These are phyloP conservation scores for Calliphora vicina DNA, from an alignment of 1,140 invertebrate species.

Conservation along the genomic window DNA sequence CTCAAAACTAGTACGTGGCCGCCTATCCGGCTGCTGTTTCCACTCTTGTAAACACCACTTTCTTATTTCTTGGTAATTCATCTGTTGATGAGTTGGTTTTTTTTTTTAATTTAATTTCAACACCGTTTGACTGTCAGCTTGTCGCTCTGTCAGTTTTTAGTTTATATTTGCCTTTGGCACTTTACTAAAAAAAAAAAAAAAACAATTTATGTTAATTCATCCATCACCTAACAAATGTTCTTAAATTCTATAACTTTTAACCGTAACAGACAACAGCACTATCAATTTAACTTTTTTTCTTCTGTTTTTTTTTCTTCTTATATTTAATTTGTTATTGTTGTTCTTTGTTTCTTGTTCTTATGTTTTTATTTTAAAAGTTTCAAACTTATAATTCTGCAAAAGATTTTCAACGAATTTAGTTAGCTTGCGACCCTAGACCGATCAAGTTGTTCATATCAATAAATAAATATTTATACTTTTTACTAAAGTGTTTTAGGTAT, in stretches of 20 bases:
- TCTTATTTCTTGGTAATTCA: too few species aligned
- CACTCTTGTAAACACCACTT: too few species aligned
- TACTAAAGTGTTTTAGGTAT: neutral
- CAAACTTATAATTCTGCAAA: constrained; percentile 53
- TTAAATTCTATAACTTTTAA: neutral
- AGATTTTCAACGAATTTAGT: constrained; percentile 56
- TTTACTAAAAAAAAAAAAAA: neutral
- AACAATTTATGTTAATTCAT: constrained; percentile 16
- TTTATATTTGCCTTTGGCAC: neutral
- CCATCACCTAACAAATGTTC: neutral
- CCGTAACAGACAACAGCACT: neutral
- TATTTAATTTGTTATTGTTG: constrained; percentile 27
- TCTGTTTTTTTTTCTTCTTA: neutral
- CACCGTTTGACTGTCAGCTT: neutral
- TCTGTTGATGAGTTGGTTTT: too few species aligned
- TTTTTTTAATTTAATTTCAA: too few species aligned
- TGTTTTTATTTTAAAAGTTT: too few species aligned
- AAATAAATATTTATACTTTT: too few species aligned
- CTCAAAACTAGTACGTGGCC: too few species aligned
- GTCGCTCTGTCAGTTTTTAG: neutral
- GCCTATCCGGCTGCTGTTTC: too few species aligned
- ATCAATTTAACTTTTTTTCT: neutral
- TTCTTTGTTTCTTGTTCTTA: constrained; percentile 7
- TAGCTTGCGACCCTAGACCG: constrained; percentile 10
- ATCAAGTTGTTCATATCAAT: neutral